Evolutionary conservation across 2,797 vertebrate genomes (phyloP).

Genomic region (Thripadectes ignobilis): DNA sequence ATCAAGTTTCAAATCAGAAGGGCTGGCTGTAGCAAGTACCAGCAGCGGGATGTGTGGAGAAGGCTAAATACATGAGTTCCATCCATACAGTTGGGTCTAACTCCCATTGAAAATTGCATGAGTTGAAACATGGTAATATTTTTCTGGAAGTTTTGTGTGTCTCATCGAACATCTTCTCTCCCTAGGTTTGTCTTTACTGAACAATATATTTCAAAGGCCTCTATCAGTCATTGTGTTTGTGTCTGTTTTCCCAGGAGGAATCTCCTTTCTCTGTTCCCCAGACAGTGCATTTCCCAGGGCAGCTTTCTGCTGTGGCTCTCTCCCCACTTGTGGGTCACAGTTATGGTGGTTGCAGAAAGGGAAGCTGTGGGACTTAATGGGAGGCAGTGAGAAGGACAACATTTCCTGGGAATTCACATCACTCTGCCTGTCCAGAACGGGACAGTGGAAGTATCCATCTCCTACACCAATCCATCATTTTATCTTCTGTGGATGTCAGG

Average conservation of each 20-base stretch:
- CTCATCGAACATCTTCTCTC: background rate
- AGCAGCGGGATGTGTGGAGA: background rate
- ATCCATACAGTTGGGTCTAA: background rate
- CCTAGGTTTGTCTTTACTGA: background rate
- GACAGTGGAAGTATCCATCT: background rate
- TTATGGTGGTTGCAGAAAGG: background rate
- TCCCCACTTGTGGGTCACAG: background rate
- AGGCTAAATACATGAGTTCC: background rate
- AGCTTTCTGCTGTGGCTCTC: background rate
- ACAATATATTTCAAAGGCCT: background rate
- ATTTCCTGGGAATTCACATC: background rate
- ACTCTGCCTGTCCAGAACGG: background rate
- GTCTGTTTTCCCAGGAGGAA: background rate
- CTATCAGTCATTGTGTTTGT: background rate
- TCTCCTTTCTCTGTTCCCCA: background rate
- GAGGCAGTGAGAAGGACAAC: background rate
- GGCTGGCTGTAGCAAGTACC: background rate
- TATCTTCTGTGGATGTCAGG: background rate
- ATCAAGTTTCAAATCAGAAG: slow-evolving; percentile 5
- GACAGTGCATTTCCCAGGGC: background rate
- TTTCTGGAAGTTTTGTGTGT: background rate
- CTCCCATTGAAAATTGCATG: background rate
- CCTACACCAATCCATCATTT: background rate
- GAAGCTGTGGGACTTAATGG: background rate
- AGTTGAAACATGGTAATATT: background rate